phyloP scores from a whole-genome alignment of 2,888 invertebrate genomes.

The Sphaeridia pumilis region DNA sequence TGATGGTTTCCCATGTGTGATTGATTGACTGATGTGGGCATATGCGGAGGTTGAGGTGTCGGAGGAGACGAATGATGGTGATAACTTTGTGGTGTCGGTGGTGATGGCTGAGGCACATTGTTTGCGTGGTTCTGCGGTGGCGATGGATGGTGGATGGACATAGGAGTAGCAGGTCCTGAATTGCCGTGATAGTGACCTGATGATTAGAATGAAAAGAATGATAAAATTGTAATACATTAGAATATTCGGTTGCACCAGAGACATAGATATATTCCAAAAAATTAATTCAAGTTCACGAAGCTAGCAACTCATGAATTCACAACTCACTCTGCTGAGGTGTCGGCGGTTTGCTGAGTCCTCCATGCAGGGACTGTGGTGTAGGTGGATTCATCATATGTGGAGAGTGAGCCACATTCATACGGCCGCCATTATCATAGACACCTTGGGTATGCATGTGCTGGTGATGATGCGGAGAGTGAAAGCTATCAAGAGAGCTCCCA shows the following conservation, averaged over 20 bases:
- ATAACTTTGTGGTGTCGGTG: slow-evolving; percentile 31
- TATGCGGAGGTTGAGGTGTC: slow-evolving; percentile 33
- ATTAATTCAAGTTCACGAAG: slow-evolving; percentile 4
- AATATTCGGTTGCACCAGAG: background rate
- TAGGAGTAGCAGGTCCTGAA: slow-evolving; percentile 32
- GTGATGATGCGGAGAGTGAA: slow-evolving; percentile 27
- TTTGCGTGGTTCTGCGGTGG: slow-evolving; percentile 42
- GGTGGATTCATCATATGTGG: slow-evolving; percentile 34
- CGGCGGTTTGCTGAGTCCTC: slow-evolving; percentile 21
- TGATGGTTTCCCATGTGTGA: slow-evolving; percentile 13
- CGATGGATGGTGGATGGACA: slow-evolving; percentile 38
- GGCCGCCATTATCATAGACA: slow-evolving; percentile 14
- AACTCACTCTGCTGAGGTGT: slow-evolving; percentile 29
- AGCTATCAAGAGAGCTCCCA: slow-evolving; percentile 26
- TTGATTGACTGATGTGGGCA: slow-evolving; percentile 21
- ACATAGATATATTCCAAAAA: background rate
- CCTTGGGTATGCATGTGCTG: slow-evolving; percentile 20
- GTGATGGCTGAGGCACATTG: slow-evolving; percentile 26
- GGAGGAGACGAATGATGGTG: slow-evolving; percentile 35
- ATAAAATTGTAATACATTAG: background rate
- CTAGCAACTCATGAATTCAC: background rate
- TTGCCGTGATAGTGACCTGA: slow-evolving; percentile 21
- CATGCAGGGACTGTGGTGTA: slow-evolving; percentile 27
- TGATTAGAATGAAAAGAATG: background rate
- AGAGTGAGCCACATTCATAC: slow-evolving; percentile 23